These are phyloP conservation scores for Leptosomus discolor DNA, from an alignment of 2,113 vertebrate species.

Conservation along the genomic window DNA sequence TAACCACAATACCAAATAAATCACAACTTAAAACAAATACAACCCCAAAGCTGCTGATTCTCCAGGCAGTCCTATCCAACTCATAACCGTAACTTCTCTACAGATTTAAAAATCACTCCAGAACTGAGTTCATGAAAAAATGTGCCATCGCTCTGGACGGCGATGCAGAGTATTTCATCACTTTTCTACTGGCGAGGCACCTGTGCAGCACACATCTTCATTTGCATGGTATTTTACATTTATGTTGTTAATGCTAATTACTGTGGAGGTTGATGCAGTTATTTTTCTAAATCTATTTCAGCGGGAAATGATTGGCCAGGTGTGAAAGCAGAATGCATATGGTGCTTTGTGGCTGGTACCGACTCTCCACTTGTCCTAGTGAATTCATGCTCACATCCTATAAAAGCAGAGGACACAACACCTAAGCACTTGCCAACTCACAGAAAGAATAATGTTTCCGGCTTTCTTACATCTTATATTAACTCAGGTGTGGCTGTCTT, in stretches of 20 bases:
- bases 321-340: background rate
- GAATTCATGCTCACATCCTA: rapidly evolving
- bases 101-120: background rate
- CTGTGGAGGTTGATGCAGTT: background rate
- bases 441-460: background rate
- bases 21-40: background rate
- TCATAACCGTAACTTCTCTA: background rate
- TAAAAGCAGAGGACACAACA: background rate
- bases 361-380: too few relatives aligned
- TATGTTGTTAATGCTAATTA: background rate
- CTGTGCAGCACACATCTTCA: background rate
- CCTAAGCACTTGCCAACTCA: background rate
- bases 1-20: background rate
- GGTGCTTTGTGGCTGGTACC: background rate
- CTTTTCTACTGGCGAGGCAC: background rate
- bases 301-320: background rate
- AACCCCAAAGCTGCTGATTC: background rate
- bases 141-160: rapidly evolving
- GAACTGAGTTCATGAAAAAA: background rate
- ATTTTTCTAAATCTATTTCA: background rate
- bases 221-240: background rate
- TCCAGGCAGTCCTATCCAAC: background rate
- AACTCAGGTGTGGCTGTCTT: background rate
- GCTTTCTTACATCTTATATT: background rate
- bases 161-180: rapidly evolving